Percentiles rank a stretch among this genome's conserved stretches.
Evolutionary conservation across 1,140 invertebrate species (phyloP).

Genomic region (Neodiprion lecontei): DNA sequence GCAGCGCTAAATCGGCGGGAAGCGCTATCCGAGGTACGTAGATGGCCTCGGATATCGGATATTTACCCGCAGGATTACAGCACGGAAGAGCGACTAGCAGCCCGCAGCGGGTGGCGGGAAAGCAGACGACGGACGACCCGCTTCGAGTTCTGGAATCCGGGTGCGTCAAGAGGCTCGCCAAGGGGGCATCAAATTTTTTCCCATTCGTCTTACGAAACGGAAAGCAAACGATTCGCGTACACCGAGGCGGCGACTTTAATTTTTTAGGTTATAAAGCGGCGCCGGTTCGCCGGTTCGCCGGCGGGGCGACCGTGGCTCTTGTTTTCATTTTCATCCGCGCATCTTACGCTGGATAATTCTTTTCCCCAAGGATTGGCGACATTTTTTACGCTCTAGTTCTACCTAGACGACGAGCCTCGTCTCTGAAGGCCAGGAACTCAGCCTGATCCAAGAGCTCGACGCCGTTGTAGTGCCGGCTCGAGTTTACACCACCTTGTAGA

Average conservation of each 20-base stretch:
- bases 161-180: conserved; percentile 61
- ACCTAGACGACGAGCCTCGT: conserved; percentile 51
- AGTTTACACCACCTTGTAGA: conserved; percentile 14
- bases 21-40: background rate
- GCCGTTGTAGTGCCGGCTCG: conserved; percentile 4
- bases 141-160: conserved; percentile 55
- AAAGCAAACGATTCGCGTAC: background rate
- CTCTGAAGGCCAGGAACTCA: conserved; percentile 55
- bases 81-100: background rate
- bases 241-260: background rate
- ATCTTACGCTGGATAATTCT: background rate
- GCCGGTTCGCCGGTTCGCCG: background rate
- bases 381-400: conserved; percentile 7
- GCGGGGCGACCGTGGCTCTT: background rate
- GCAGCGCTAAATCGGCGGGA: too few relatives aligned
- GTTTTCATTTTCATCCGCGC: background rate
- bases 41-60: background rate
- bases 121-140: conserved; percentile 43
- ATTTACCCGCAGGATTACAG: background rate
- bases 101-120: background rate
- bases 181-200: conserved; percentile 62
- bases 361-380: background rate
- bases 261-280: background rate
- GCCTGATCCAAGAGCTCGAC: conserved; percentile 39
- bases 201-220: conserved; percentile 6